Evolutionary conservation across 2,797 vertebrate species (phyloP), one percentile per base, ranked within the genome.

Genomic region (Clamator glandarius): DNA sequence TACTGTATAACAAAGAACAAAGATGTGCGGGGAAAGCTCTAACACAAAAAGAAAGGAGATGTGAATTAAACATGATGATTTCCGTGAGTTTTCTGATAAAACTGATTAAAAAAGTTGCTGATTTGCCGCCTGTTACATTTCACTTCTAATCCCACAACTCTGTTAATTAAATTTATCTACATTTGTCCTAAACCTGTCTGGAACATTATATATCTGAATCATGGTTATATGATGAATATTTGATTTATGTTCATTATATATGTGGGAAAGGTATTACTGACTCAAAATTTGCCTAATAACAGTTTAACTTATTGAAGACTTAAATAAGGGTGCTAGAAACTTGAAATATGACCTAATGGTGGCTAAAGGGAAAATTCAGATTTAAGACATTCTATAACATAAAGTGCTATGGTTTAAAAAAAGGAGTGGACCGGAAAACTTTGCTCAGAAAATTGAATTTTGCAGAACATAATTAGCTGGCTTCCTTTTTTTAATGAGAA

Each of bases 391-490:
- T 85, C 87, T 83, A 61, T 64, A 84, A 66, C 35, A 68, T 83
- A 48, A 93, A 87, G 50, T 77, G 70, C 55, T 44, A 28, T 28
- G 79, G 85, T 80, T 96, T 91, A 29, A 5, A 68, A 94, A 94
- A 87, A 86, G 51, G 10, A 95, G 68, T 81, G 28, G 26, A 41
- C 73, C 95, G 46, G 29, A 88, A 50, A 94, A 69, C 21, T 87
- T 95, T 83, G 29, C n/a, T 75, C 5, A 78, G 76, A 91, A 89
- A 85, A 89, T 39, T 87, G 42, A 80, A 75, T 87, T 95, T 96
- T 93, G 21, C 42, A 68, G 68, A 33, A 88, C 66, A 42, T 86
- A 73, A 81, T 95, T 94, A 86, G 8, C 17, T 90, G 20, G 19
- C 24, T 81, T 88, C 6, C 62, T 84, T 74, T 54, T 84, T 87